phyloP scores from a whole-genome alignment of 2,113 vertebrate species.

The Merops nubicus region DNA sequence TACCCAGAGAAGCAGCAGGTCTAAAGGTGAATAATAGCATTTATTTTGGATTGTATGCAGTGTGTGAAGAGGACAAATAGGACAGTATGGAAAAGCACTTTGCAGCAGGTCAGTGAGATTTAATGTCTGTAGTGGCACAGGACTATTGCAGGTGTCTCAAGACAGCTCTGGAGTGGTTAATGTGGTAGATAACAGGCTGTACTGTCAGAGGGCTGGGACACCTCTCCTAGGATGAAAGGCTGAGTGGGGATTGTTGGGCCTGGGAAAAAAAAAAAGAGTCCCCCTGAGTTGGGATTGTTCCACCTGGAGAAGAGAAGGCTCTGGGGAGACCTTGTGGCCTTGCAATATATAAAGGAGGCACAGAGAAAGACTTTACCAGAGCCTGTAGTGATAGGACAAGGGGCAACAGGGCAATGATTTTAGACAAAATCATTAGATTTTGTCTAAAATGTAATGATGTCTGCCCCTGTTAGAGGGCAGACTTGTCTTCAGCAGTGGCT shows the following conservation, averaged over 20 bases:
- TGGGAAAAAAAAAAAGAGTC: too few relatives aligned
- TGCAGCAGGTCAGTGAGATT: background rate
- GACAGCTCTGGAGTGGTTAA: background rate
- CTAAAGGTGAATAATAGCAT: background rate
- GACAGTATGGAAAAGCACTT: background rate
- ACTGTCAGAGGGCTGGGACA: background rate
- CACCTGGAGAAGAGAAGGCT: background rate
- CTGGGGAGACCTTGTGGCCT: background rate
- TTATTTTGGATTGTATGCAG: background rate
- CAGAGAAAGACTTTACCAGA: background rate
- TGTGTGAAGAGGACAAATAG: background rate
- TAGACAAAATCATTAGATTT: too few relatives aligned
- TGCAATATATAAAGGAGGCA: background rate
- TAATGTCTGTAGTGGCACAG: fast-evolving
- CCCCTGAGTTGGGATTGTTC: background rate
- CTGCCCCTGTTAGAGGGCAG: background rate
- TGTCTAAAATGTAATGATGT: too few relatives aligned
- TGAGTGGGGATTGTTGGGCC: background rate
- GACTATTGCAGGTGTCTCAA: background rate
- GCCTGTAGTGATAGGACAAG: background rate
- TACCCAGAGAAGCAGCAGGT: background rate
- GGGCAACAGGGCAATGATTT: fast-evolving
- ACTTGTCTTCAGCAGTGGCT: background rate
- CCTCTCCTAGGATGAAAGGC: background rate
- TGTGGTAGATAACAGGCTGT: background rate